A percentile compares a stretch with the other conserved stretches of the same genome.
Conservation (phyloP, 1,140 invertebrate species). For the Musca vetustissima region DNA sequence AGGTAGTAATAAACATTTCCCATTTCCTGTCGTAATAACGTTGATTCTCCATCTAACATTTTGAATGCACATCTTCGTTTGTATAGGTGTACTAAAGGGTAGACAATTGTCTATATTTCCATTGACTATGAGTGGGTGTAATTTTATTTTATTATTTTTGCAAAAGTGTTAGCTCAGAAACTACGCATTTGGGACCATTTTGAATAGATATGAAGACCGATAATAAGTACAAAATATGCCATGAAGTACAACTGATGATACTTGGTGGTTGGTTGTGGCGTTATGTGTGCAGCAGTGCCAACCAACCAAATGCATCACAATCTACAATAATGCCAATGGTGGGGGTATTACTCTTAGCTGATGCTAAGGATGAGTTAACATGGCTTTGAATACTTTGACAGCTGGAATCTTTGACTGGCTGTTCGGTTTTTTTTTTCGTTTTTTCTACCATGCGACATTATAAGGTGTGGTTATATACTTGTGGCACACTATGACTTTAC, state of each 20-base stretch:
- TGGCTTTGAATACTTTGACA: no score
- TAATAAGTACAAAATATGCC: conserved; percentile 15
- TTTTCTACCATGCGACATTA: no score
- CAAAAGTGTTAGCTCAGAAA: neutral
- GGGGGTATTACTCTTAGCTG: no score
- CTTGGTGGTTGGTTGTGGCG: neutral
- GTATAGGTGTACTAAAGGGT: no score
- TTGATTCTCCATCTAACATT: neutral
- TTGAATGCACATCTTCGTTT: no score
- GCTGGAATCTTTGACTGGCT: no score
- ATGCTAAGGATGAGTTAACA: no score
- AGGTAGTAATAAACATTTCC: neutral
- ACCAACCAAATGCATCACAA: neutral
- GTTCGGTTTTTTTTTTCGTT: no score
- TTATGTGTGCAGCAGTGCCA: no score
- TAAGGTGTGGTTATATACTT: no score
- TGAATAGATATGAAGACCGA: neutral
- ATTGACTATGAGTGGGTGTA: no score
- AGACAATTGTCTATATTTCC: no score
- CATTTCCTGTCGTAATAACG: neutral
- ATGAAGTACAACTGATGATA: conserved; percentile 8
- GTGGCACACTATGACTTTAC: neutral
- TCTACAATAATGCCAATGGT: neutral
- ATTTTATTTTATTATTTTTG: neutral
- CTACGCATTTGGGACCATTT: conserved; percentile 14